Base-by-base conservation (phyloP, 2,888 invertebrate species). In the Heliconius aoede region DNA sequence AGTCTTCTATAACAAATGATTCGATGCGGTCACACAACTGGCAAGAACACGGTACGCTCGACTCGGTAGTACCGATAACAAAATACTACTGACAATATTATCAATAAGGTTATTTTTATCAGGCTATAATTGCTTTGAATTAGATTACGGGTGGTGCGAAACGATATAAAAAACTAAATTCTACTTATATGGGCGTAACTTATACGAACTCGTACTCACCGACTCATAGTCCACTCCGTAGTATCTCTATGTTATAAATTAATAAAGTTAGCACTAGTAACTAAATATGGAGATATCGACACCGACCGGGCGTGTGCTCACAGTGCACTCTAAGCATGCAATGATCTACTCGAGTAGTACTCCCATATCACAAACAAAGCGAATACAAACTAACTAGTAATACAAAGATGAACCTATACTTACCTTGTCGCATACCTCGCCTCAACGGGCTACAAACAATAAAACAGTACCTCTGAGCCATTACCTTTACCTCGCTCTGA, bases 401-500 rank as follows among this genome's bases (percentile, higher is more conserved):
- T 30, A 72, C 65, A 58, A 60, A 62, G 69, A 26, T 72, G 80
- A 85, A 88, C 74, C 76, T 80, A 84, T 87, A 93, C 94, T 94
- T 90, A 94, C 94, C 93, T 86, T 86, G 8, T n/a, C 62, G 15
- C 28, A 74, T 93, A 93, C 93, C 93, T 93, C 92, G 86, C 93
- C 94, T 89, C 86, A 76, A 79, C 26, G 92, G 94, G 93, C 93
- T 93, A 93, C 93, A 89, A 81, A 74, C 21, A 79, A 81, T 74
- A 83, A 82, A 85, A 81, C 85, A 86, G 87, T 89, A 91, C 91
- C 88, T 85, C 85, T 84, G 81, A 87, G 91, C 89, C 89, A 84
- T 85, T 89, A 92, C 93, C 92, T 86, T 90, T 92, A 93, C 92
- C 91, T 90, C 84, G 88, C 90, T 92, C 93, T 94, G 93, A 86